Evolutionary conservation across 2,113 vertebrate genomes (phyloP), one percentile per base, ranked within the genome.

Genomic region (Oncorhynchus tshawytscha): DNA sequence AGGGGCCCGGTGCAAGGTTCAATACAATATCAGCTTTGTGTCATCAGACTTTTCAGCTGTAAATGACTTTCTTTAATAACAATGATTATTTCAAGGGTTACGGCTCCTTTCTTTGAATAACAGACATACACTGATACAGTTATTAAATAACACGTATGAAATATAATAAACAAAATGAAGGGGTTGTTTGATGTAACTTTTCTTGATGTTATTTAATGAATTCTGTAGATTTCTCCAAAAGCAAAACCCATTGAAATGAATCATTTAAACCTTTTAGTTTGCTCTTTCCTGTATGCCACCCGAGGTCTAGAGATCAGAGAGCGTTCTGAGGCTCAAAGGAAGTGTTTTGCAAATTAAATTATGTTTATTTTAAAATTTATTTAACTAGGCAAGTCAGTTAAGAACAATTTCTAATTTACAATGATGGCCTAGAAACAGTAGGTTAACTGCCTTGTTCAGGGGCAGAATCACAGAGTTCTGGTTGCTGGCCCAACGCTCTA

Each of bases 181-280:
- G 71, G 65, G 78, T 81, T 24, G 64, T 89, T 84, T 91, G 83
- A 89, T 85, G 87, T 86, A 80, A 71, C 79, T 83, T 18, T 83
- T 84, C 71, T 85, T 82, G 77, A 86, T 88, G 78, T 85, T 89
- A 89, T 90, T 88, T 85, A 87, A 89, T 87, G 82, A 88, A 87
- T 84, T 82, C 16, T 20, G 54, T 80, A 81, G 68, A 75, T 83
- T 85, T 84, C 73, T 77, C 80, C 81, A 78, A 6, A 51, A 82
- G 83, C 79, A n/a, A 81, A 87, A 87, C 79, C 80, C 85, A 82
- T 90, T 89, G 75, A 87, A 85, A 89, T 91, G 84, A 85, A 90
- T 89, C 65, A 79, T 78, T 85, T 69, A 69, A 66, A 15, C 49
- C 29, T 49, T 60, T 24, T 3, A 34, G 0, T 34, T 60, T 70